Evolutionary conservation across 2,113 vertebrate genomes (phyloP).

Genomic region (Mohoua ochrocephala): DNA sequence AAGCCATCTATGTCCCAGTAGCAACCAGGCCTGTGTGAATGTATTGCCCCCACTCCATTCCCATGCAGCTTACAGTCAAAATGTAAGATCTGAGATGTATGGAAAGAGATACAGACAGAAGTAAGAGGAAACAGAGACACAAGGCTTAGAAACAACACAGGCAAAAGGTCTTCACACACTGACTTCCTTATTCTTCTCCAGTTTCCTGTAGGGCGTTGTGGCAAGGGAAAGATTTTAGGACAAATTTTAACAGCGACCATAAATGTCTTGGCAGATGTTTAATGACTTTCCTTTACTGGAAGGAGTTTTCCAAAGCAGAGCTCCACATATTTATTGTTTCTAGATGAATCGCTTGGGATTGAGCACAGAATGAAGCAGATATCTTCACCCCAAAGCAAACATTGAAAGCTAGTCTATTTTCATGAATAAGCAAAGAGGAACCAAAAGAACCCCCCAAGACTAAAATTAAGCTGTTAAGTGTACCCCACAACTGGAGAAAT

Average conservation of each 20-base stretch:
- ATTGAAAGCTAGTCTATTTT: not conserved
- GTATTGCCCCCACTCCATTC: not conserved
- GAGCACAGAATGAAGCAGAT: not conserved
- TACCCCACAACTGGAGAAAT: not conserved
- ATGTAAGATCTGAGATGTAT: not conserved
- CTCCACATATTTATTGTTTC: not conserved
- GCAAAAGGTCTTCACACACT: not conserved
- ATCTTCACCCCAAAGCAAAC: not conserved
- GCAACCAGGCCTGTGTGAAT: not conserved
- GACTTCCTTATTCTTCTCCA: not conserved
- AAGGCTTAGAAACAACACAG: not conserved
- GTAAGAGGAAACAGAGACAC: not conserved
- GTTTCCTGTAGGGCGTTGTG: not conserved
- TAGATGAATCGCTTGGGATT: not conserved
- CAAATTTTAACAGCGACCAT: not conserved
- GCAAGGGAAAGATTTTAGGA: not conserved
- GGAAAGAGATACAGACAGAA: not conserved
- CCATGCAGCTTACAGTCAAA: not conserved
- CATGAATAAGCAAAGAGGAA: not conserved
- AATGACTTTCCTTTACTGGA: not conserved
- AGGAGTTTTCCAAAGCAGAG: not conserved
- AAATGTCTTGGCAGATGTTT: not conserved
- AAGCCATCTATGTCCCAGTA: not conserved
- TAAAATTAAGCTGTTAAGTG: not conserved
- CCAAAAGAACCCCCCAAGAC: not conserved